Base-by-base conservation (phyloP, 2,797 vertebrate species). In the Petrocephalus sullivani region DNA sequence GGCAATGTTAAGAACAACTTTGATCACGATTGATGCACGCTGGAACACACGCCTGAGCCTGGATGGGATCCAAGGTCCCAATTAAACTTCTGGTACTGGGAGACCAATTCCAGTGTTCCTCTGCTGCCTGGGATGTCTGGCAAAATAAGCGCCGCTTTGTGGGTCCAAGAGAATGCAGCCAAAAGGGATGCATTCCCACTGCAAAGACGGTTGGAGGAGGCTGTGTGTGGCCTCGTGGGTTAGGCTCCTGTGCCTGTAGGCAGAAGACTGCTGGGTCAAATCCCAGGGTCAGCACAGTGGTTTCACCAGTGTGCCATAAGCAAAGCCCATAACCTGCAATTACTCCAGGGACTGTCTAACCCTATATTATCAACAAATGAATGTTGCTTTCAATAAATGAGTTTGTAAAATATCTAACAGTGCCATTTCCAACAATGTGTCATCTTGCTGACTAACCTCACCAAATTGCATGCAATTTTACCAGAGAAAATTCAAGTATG, bases 31-130 rank as follows among this genome's bases (percentile, higher is more conserved):
- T 90, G 87, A 90, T 89, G 89, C 90, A 91, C 94, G 89, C 91
- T 91, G 92, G 90, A 93, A 91, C 54, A 56, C 90, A 91, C 54
- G 51, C 90, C 93, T 91, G 92, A 91, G 91, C 89, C 91, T 91
- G 90, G 90, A 89, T 88, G 61, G 84, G 91, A 93, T 93, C 93
- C 92, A 92, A 92, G 91, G 92, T 92, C 93, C 93, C 93, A 94
- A 94, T 94, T 95, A 94, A 90, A 89, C 90, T 91, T 87, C 37
- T 89, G 92, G 90, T 94, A 92, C 37, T 41, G 94, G 94, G 91
- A 91, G 91, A 90, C 67, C 51, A 88, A 89, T 87, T 51, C 87
- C 88, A 87, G 88, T 91, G 89, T 88, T 46, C 82, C 33, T 87
- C 41, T 19, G 64, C 41, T 71, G 78, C 57, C 58, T 28, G 91